These are phyloP conservation scores for Metacarcinus magister DNA, from an alignment of 2,888 invertebrate species.

Conservation along the genomic window DNA sequence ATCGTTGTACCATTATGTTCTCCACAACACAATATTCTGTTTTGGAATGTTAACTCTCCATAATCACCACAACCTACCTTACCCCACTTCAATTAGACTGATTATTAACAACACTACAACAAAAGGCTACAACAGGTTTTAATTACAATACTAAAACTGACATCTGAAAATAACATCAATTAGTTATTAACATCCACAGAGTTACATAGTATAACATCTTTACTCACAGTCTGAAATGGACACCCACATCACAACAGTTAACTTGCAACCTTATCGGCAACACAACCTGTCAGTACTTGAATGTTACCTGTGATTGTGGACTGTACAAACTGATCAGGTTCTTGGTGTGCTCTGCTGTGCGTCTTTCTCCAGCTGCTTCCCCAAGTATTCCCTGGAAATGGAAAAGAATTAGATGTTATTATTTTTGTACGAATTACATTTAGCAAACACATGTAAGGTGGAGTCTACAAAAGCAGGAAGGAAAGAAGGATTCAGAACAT, in stretches of 20 bases:
- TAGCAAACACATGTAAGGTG: background rate
- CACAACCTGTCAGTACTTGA: background rate
- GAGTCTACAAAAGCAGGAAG: background rate
- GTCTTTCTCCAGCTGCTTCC: conserved; percentile 82
- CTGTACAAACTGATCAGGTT: background rate
- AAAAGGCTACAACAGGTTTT: background rate
- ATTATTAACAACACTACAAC: conserved; percentile 29
- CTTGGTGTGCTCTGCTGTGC: conserved; percentile 69
- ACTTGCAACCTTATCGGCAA: background rate
- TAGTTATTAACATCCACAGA: background rate
- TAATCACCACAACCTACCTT: background rate
- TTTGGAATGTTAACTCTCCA: background rate
- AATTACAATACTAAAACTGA: conserved; percentile 1
- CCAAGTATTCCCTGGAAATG: conserved; percentile 81
- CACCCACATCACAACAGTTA: conserved; percentile 44
- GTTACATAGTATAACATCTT: conserved; percentile 18
- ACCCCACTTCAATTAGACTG: background rate
- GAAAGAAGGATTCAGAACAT: background rate
- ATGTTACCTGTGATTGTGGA: conserved; percentile 56
- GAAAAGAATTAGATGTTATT: background rate
- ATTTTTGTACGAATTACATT: background rate
- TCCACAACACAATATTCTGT: background rate
- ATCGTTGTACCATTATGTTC: background rate
- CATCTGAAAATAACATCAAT: background rate
- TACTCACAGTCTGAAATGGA: background rate